Percentiles rank a stretch among this genome's conserved stretches.
phyloP scores from a whole-genome alignment of 1,140 invertebrate species.

The Phenacoccus solenopsis region DNA sequence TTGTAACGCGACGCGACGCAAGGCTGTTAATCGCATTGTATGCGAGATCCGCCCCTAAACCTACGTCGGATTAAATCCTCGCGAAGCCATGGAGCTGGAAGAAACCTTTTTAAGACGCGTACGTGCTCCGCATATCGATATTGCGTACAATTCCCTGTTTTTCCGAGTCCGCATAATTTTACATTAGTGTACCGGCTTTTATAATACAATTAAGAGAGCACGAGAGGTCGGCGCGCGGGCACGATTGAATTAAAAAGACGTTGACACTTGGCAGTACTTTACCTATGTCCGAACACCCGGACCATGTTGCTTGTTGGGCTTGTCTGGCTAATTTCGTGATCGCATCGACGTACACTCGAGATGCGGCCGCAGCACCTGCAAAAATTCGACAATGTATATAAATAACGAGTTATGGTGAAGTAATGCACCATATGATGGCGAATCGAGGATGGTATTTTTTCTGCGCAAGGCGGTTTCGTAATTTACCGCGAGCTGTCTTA shows the following conservation, averaged over 20 bases:
- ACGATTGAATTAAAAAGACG: neutral
- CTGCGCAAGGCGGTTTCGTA: too few species aligned
- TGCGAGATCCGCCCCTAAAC: neutral
- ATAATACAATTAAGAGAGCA: neutral
- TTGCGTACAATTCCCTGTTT: neutral
- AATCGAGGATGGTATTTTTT: too few species aligned
- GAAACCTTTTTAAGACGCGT: conserved; percentile 7
- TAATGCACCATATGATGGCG: too few species aligned
- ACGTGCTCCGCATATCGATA: neutral
- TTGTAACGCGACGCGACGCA: neutral
- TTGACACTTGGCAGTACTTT: conserved; percentile 35
- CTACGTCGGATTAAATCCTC: neutral
- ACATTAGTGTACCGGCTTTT: neutral
- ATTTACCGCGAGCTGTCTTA: too few species aligned
- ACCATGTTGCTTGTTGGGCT: conserved; percentile 75
- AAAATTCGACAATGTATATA: neutral
- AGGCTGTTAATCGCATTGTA: neutral
- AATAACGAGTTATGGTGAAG: too few species aligned
- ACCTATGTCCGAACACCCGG: conserved; percentile 81
- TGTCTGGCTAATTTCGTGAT: conserved; percentile 71
- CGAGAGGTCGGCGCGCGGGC: neutral
- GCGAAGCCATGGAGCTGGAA: conserved; percentile 2
- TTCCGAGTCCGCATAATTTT: neutral
- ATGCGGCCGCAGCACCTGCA: conserved; percentile 73
- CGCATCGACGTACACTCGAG: conserved; percentile 71